phyloP scores from a whole-genome alignment of 2,888 invertebrate genomes.

The Drosophila siamana region DNA sequence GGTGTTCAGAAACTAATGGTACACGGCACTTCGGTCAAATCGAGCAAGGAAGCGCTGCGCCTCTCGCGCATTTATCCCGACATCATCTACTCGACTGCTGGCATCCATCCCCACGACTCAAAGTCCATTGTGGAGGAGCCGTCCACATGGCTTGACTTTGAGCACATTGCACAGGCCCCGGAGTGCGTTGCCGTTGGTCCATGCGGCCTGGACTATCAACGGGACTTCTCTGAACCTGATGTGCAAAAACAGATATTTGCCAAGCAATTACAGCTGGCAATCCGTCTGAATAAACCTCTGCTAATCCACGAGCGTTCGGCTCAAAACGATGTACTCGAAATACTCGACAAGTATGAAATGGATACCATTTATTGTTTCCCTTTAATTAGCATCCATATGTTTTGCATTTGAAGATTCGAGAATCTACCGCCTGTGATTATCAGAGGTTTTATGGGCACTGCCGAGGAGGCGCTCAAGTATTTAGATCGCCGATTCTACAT shows the following conservation, averaged over 20 bases:
- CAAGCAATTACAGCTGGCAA: constrained; percentile 94
- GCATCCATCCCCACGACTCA: constrained; percentile 97
- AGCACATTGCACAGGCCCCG: constrained; percentile 90
- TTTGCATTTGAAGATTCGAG: constrained; percentile 80
- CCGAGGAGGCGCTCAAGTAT: constrained; percentile 93
- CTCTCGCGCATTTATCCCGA: constrained; percentile 95
- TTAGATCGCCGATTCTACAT: constrained; percentile 94
- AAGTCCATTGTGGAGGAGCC: constrained; percentile 91
- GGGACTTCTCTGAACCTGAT: constrained; percentile 96
- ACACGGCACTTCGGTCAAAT: constrained; percentile 94
- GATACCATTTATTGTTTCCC: not conserved
- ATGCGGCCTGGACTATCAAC: constrained; percentile 97
- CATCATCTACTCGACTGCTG: constrained; percentile 95
- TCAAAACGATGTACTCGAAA: constrained; percentile 92
- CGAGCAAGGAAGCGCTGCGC: constrained; percentile 95
- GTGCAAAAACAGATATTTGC: constrained; percentile 94
- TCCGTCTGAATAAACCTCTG: constrained; percentile 93
- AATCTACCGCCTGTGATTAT: constrained; percentile 92
- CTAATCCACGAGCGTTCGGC: constrained; percentile 97
- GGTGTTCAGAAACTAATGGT: constrained; percentile 98
- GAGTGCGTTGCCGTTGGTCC: constrained; percentile 98
- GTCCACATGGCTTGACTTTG: constrained; percentile 91
- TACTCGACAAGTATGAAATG: constrained; percentile 86
- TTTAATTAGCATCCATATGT: not conserved
- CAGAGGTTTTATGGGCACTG: constrained; percentile 96